phyloP scores from a whole-genome alignment of 2,888 invertebrate species.

The Agelastica alni region DNA sequence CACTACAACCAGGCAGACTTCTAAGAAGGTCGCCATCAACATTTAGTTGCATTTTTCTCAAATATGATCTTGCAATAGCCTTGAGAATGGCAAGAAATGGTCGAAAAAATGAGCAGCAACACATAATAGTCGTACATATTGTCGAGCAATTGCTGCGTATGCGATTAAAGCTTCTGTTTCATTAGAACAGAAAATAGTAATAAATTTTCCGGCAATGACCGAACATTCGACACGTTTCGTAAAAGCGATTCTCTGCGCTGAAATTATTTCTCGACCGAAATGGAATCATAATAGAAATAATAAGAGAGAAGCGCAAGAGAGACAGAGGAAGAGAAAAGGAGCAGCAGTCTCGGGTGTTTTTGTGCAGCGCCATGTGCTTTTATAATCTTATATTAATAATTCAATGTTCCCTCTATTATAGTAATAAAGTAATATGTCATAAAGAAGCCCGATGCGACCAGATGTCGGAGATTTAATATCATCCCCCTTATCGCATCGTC shows the following conservation, averaged over 20 bases:
- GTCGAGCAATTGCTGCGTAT: background rate
- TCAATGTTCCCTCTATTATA: constrained; percentile 59
- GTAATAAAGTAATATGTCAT: constrained; percentile 60
- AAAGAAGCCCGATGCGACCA: constrained; percentile 55
- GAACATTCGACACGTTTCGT: constrained; percentile 26
- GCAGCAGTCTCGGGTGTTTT: constrained; percentile 33
- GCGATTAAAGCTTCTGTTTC: background rate
- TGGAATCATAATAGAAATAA: constrained; percentile 41
- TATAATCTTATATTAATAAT: constrained; percentile 59
- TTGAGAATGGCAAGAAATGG: too few species aligned
- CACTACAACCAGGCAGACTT: too few species aligned
- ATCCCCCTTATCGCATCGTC: constrained; percentile 38
- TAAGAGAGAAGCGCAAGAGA: constrained; percentile 18
- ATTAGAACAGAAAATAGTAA: constrained; percentile 10
- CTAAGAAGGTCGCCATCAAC: too few species aligned
- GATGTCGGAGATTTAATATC: constrained; percentile 58
- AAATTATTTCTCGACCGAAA: constrained; percentile 35
- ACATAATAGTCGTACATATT: too few species aligned
- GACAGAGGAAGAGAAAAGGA: constrained; percentile 4
- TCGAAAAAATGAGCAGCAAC: too few species aligned
- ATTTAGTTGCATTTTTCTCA: too few species aligned
- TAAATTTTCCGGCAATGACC: constrained; percentile 22
- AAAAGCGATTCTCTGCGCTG: constrained; percentile 27
- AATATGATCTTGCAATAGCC: too few species aligned
- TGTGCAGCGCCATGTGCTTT: constrained; percentile 46